Conservation (phyloP, 35 echinoderm and acorn worm species). For the Chiridota heheva region DNA sequence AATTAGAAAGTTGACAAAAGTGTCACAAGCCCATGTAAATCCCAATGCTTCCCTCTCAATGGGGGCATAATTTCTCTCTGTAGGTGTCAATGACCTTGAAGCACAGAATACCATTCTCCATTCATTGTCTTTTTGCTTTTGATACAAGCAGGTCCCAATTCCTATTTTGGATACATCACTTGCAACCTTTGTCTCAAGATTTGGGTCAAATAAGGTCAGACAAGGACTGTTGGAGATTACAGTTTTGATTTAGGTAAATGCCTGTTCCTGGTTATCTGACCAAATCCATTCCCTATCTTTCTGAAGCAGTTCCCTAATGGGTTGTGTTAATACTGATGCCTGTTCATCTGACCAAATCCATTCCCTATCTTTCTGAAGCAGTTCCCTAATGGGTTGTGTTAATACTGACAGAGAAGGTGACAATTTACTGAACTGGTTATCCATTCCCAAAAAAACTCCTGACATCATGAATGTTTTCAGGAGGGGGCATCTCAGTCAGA, state of each 20-base stretch:
- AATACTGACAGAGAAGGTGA: conserved; percentile 28
- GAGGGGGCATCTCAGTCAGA: conserved; percentile 20
- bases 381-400: conserved; percentile 35
- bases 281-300: conserved; percentile 49
- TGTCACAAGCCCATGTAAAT: conserved; percentile 42
- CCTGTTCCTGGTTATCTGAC: conserved; percentile 21
- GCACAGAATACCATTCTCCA: conserved; percentile 62
- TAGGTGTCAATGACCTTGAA: conserved; percentile 38
- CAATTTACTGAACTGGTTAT: conserved; percentile 51
- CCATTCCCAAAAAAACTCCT: conserved; percentile 46
- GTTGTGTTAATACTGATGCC: too few relatives aligned
- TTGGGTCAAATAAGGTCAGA: conserved; percentile 53
- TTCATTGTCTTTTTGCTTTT: conserved; percentile 28
- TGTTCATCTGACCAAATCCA: too few relatives aligned
- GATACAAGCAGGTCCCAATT: conserved; percentile 53
- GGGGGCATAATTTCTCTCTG: conserved; percentile 59
- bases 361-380: too few relatives aligned
- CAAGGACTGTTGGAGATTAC: not conserved
- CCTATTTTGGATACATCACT: conserved; percentile 62
- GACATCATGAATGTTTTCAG: conserved; percentile 36
- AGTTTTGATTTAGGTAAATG: conserved; percentile 47
- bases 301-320: conserved; percentile 42
- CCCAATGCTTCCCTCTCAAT: conserved; percentile 51
- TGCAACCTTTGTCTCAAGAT: conserved; percentile 32
- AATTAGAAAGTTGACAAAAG: conserved; percentile 34